Conservation (phyloP, 2,888 invertebrate species). For the Parnassius mnemosyne region DNA sequence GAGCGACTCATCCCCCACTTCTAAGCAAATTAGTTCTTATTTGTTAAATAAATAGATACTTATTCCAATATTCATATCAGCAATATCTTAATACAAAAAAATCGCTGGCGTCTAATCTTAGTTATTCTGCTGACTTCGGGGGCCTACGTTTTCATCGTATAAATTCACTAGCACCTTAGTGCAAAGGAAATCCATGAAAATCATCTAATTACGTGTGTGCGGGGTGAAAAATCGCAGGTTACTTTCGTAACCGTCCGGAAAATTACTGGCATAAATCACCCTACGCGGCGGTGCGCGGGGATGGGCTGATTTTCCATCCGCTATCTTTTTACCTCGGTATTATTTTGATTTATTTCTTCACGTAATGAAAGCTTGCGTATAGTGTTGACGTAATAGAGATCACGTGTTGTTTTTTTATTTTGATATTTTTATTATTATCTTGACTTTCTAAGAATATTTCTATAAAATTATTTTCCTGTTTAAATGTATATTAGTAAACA, state of each 20-base stretch:
- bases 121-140: conserved; percentile 25
- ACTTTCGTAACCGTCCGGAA: conserved; percentile 76
- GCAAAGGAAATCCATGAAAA: conserved; percentile 60
- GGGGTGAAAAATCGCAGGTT: conserved; percentile 75
- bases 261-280: conserved; percentile 77
- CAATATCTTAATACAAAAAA: not conserved
- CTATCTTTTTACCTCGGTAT: conserved; percentile 74
- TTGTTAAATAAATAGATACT: conserved; percentile 14
- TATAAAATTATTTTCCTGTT: too few species aligned
- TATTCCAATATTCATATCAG: not conserved
- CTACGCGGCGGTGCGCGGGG: conserved; percentile 52
- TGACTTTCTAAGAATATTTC: conserved; percentile 26
- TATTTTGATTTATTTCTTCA: conserved; percentile 77
- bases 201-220: conserved; percentile 78
- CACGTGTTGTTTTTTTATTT: conserved; percentile 42
- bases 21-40: conserved; percentile 45
- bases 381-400: conserved; percentile 65
- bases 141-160: conserved; percentile 35
- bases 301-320: conserved; percentile 76
- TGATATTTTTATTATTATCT: conserved; percentile 45
- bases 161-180: conserved; percentile 21
- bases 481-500: too few species aligned
- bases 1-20: too few species aligned
- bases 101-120: too few species aligned
- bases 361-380: conserved; percentile 77